phyloP scores from a whole-genome alignment of 2,888 invertebrate species.

The Acleris laterana region DNA sequence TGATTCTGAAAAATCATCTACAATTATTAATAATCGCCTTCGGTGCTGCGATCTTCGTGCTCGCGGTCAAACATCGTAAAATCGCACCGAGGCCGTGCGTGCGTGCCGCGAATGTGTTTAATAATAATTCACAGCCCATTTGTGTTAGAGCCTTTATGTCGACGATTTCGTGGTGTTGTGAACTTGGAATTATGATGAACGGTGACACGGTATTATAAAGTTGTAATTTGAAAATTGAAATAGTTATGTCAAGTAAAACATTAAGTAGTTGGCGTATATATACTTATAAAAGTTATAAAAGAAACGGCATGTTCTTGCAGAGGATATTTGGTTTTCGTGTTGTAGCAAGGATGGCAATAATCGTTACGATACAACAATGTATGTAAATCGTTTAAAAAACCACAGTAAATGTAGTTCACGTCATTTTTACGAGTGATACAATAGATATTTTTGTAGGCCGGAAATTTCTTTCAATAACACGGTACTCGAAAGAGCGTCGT shows the following conservation, averaged over 20 bases:
- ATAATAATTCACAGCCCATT: slow-evolving; percentile 18
- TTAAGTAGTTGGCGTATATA: too few species aligned
- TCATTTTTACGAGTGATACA: too few species aligned
- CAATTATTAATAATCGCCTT: slow-evolving; percentile 13
- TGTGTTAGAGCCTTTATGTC: slow-evolving; percentile 6
- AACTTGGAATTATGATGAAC: background rate
- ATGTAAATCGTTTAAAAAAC: too few species aligned
- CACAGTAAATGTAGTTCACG: too few species aligned
- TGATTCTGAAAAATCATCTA: too few species aligned
- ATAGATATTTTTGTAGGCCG: background rate
- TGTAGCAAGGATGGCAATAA: too few species aligned
- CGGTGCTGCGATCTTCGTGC: slow-evolving; percentile 11
- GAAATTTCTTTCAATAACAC: slow-evolving; percentile 27
- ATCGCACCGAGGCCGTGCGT: slow-evolving; percentile 38
- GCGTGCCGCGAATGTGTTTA: slow-evolving; percentile 23
- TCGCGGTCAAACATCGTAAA: slow-evolving; percentile 46
- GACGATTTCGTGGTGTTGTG: slow-evolving; percentile 7
- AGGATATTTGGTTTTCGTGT: too few species aligned
- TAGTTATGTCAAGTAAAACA: background rate
- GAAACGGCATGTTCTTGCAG: too few species aligned
- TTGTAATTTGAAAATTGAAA: background rate
- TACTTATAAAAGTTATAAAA: too few species aligned
- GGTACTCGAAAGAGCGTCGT: slow-evolving; percentile 18
- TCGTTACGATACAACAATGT: too few species aligned
- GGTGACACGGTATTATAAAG: background rate